Evolutionary conservation across 2,113 vertebrate species (phyloP), one percentile per base, ranked within the genome.

Genomic region (Semnopithecus entellus): DNA sequence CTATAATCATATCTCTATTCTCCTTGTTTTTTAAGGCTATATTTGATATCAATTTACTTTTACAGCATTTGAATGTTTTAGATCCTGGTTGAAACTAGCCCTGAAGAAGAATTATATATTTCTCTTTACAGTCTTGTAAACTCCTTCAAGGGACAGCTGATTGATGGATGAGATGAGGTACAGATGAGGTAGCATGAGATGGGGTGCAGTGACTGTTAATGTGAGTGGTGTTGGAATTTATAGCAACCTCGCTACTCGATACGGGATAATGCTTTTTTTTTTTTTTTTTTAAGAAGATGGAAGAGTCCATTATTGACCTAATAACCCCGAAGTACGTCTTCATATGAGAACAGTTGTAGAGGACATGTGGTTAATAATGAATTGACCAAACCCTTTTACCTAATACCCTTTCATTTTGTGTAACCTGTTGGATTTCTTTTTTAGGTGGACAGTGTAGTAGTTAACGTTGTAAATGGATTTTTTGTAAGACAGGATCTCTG

Each of bases 21-120:
- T 78, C 50, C 32, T 70, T 79, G 7, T 78, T 43, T 92, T 82
- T 27, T 0, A 16, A 32, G 79, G 40, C 38, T 82, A 20, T 93
- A 32, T 87, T 72, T 88, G 32, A 91, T 84, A 43, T 57, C 79
- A 20, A 90, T 76, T 88, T 87, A 78, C 59, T 96, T 90, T 85
- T 90, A 64, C 27, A 94, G 55, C 50, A 95, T 85, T 68, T 82
- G 12, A 64, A 57, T 94, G 50, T 85, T 96, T 88, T 14, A 50
- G 76, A 27, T 90, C 16, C 52, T 68, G 23, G n/a, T 86, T 96
- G 75, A 90, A 94, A 88, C 20, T 48, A 78, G 48, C 48, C 30
- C 32, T 68, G 9, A 59, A 40, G 32, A 10, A 85, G 11, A 75
- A 40, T 93, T 91, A 88, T 66, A 85, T 7, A 79, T 64, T 78